Conservation (phyloP, 2,113 vertebrate genomes). For the Pluvianellus socialis region DNA sequence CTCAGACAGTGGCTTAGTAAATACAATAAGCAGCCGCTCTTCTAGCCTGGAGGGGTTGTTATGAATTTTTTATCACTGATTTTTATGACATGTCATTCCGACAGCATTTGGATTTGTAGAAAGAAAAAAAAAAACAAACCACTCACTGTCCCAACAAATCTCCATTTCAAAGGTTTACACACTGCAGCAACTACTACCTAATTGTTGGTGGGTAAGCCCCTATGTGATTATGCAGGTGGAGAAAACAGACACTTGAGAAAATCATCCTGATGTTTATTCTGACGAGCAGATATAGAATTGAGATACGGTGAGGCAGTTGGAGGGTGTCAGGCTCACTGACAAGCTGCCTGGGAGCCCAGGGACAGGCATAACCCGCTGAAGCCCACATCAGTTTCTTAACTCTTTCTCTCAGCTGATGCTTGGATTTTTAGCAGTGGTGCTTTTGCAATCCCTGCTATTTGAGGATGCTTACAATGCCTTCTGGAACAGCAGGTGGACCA, state of each 20-base stretch:
- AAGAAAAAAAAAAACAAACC: neutral
- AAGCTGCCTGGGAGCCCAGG: neutral
- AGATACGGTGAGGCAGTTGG: neutral
- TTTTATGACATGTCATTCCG: neutral
- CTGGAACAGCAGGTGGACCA: neutral
- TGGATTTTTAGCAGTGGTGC: neutral
- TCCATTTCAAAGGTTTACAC: neutral
- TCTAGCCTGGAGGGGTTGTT: conserved; percentile 25
- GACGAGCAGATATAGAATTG: neutral
- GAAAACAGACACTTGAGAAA: neutral
- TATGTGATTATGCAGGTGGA: neutral
- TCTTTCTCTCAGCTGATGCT: neutral
- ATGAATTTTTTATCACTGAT: conserved; percentile 44
- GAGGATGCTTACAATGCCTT: neutral
- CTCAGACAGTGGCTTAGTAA: conserved; percentile 34
- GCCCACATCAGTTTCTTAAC: neutral
- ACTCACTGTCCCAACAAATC: neutral
- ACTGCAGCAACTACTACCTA: neutral
- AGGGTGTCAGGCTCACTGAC: neutral
- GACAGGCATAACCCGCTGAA: neutral
- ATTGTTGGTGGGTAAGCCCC: neutral
- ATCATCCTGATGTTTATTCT: neutral
- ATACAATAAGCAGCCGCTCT: conserved; percentile 47
- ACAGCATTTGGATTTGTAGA: neutral
- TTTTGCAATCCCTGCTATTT: neutral